These are phyloP conservation scores for Ecdyonurus torrentis DNA, from an alignment of 2,888 invertebrate species.

Conservation along the genomic window DNA sequence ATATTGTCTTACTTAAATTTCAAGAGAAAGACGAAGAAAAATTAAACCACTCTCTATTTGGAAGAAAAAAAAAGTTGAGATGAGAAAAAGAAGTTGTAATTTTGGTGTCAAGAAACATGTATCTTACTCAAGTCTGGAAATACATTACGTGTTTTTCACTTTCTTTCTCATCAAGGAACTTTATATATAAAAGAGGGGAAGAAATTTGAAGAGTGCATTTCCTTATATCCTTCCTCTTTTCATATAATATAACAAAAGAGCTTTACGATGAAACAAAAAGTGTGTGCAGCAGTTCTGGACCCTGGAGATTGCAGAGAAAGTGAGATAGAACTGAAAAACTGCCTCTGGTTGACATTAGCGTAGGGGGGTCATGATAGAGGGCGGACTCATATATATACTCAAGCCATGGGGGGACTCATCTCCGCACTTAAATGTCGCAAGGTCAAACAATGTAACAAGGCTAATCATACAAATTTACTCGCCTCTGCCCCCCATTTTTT, in stretches of 20 bases:
- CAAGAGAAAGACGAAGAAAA: not conserved
- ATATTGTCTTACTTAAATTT: not conserved
- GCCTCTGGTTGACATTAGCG: not conserved
- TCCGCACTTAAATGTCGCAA: not conserved
- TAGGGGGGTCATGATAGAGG: not conserved
- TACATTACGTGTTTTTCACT: too few species aligned
- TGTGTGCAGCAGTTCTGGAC: too few species aligned
- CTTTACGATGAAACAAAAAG: not conserved
- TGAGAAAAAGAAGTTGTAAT: too few species aligned
- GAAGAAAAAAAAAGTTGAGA: too few species aligned
- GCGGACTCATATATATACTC: not conserved
- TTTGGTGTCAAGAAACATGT: too few species aligned
- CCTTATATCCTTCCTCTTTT: not conserved
- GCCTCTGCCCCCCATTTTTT: not conserved
- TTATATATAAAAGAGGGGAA: too few species aligned
- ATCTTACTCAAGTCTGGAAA: too few species aligned
- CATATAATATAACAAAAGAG: not conserved
- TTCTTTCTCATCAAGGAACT: too few species aligned
- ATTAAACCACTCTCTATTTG: not conserved
- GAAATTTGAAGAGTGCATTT: not conserved
- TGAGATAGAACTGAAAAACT: too few species aligned
- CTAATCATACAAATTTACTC: not conserved
- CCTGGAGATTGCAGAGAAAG: too few species aligned
- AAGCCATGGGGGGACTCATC: not conserved
- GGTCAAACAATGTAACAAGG: not conserved